Evolutionary conservation across 2,113 vertebrate species (phyloP), one percentile per base, ranked within the genome.

Genomic region (Struthio camelus): DNA sequence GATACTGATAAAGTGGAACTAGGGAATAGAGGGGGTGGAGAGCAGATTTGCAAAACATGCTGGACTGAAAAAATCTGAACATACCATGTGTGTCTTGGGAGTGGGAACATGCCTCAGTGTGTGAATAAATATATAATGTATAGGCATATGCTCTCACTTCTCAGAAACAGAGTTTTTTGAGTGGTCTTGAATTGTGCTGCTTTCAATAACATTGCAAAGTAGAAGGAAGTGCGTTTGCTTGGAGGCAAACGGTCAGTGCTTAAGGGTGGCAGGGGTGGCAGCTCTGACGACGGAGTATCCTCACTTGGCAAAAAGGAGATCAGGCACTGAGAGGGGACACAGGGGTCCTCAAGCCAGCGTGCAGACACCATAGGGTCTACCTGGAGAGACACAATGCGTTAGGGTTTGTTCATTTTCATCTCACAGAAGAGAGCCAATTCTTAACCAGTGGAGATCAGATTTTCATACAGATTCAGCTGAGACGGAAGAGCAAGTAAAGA

Each of bases 61-160:
- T 96, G 93, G 96, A 97, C 94, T 96, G 96, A 90, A 94, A 97
- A 96, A 94, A 69, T 93, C 27, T 32, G 93, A 96, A 93, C 94
- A 93, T 94, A 97, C 89, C 95, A 84, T 90, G 89, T 97, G 86
- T 93, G 90, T 89, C 94, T 96, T 7, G 5, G 89, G 93, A 95
- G 92, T 95, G 85, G 82, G 96, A 96, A 95, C 87, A 87, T 96
- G 89, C 91, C 85, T 97, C 93, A 79, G 89, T 66, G 95, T 95
- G 94, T 96, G 95, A 96, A 97, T 97, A 95, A 95, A 95, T 95
- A 96, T 94, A 38, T 92, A 94, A 95, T 91, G 84, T 95, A 93
- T 86, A 96, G 93, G 95, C 94, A 92, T 96, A 96, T 96, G 89
- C 78, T 95, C 92, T 71, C 34, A 54, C 87, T 94, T 85, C 87